Conservation (phyloP, 2,797 vertebrate species). For the Varecia variegata region DNA sequence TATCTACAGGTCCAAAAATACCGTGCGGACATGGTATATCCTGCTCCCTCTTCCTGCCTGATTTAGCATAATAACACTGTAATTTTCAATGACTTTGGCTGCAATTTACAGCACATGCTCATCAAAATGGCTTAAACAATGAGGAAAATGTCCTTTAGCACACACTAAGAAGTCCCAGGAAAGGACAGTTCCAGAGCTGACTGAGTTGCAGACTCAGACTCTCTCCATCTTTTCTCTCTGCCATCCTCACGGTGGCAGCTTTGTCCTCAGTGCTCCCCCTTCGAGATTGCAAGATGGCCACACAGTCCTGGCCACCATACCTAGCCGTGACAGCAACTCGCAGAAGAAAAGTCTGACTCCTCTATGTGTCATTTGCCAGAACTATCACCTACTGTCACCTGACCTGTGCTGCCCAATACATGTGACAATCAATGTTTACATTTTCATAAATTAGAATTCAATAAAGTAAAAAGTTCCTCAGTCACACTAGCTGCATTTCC, state of each 20-base stretch:
- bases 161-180: neutral
- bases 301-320: neutral
- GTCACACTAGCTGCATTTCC: neutral
- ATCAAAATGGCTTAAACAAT: neutral
- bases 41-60: neutral
- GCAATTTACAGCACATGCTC: neutral
- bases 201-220: neutral
- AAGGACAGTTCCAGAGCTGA: neutral
- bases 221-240: neutral
- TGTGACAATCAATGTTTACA: neutral
- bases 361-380: neutral
- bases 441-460: neutral
- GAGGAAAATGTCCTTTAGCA: neutral
- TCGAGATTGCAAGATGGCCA: no score
- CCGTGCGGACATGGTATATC: neutral
- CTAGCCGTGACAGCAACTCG: neutral
- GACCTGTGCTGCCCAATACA: neutral
- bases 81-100: neutral
- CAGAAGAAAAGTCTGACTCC: neutral
- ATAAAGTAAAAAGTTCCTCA: neutral
- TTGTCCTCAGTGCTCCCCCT: neutral
- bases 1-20: neutral
- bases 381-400: neutral
- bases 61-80: neutral
- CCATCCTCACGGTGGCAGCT: neutral